A percentile compares a stretch with the other conserved stretches of the same genome.
Conservation (phyloP, 2,797 vertebrate species). For the Cuniculus paca region DNA sequence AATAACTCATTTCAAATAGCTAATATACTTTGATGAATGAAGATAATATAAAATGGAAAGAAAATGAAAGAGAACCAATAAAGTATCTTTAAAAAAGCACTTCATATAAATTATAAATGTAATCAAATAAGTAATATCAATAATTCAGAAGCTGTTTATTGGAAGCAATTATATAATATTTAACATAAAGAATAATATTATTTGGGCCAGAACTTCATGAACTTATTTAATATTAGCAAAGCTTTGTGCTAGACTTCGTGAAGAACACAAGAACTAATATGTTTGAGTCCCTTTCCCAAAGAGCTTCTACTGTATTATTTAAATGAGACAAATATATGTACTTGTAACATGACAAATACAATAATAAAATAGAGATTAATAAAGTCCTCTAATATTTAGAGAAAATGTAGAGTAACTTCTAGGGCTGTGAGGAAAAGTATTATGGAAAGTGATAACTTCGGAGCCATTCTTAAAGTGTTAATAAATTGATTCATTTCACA, state of each 20-base stretch:
- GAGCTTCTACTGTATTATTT: background rate
- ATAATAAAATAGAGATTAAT: background rate
- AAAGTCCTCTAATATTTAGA: background rate
- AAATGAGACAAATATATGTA: background rate
- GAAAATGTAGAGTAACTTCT: background rate
- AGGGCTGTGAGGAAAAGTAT: background rate
- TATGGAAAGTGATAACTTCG: background rate
- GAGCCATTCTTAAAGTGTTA: background rate
- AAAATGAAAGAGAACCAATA: background rate
- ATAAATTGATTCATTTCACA: background rate
- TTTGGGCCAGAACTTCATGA: background rate
- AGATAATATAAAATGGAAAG: background rate
- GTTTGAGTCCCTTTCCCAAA: background rate
- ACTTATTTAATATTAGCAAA: background rate
- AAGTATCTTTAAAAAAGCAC: background rate
- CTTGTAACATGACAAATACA: background rate
- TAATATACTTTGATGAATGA: slow-evolving; percentile 4
- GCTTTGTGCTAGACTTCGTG: background rate
- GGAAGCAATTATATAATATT: background rate
- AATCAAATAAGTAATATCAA: background rate
- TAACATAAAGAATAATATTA: background rate
- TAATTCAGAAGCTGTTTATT: background rate
- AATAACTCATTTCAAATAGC: background rate
- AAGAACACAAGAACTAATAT: background rate
- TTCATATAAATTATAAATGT: background rate